phyloP scores from a whole-genome alignment of 2,113 vertebrate species.

The Canis aureus region DNA sequence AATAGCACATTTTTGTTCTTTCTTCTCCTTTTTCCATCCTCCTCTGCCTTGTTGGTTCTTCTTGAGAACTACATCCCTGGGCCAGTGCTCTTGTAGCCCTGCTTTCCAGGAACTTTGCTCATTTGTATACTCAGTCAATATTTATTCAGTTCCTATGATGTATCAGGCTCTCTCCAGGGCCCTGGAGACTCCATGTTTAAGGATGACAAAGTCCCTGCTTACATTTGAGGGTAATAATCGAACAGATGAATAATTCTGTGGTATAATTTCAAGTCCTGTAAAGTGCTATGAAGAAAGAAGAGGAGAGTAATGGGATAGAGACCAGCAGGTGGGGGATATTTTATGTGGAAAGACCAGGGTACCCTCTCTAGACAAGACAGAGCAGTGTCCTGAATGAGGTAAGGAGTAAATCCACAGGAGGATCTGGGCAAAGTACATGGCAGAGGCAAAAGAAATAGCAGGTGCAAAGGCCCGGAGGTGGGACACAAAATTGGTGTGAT shows the following conservation, averaged over 20 bases:
- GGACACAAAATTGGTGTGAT: neutral
- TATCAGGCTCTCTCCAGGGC: neutral
- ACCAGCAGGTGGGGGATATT: neutral
- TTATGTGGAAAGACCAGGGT: neutral
- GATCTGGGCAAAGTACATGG: neutral
- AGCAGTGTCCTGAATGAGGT: neutral
- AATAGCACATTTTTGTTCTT: neutral
- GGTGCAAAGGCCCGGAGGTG: neutral
- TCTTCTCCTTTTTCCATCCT: neutral
- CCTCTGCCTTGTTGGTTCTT: neutral
- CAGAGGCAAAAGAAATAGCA: neutral
- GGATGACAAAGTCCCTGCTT: neutral
- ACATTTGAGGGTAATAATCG: neutral
- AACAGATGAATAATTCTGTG: neutral
- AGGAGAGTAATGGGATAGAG: neutral
- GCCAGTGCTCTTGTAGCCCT: neutral
- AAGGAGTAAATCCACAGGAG: neutral
- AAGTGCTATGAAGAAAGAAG: neutral
- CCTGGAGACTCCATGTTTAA: neutral
- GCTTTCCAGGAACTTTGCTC: neutral
- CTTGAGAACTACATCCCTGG: neutral
- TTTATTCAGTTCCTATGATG: neutral
- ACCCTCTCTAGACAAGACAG: neutral
- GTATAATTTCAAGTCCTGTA: neutral
- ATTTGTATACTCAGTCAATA: neutral